Evolutionary conservation across 2,113 vertebrate species (phyloP), one percentile per base, ranked within the genome.

Genomic region (Scalopus aquaticus): DNA sequence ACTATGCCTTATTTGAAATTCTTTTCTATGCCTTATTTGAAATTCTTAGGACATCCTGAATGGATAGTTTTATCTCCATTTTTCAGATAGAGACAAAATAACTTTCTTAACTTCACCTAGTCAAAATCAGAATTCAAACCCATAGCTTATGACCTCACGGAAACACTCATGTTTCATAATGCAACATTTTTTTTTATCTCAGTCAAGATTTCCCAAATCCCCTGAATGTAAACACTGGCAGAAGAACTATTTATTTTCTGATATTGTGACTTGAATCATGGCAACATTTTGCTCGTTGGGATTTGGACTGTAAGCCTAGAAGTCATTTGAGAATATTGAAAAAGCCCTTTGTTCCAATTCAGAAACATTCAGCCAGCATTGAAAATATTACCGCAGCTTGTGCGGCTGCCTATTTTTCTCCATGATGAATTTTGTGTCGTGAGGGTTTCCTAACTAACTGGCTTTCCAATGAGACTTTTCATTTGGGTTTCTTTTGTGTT

Each of bases 271-370:
- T 92, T 65, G 77, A 69, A 65, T 89, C 69, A 46, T 1, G 24
- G 46, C 51, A 93, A 60, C n/a, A 32, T 95, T 94, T 86, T 81
- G 32, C 67, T 90, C 73, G 20, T 30, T 0, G 28, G 22, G 37
- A 95, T 94, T 93, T 93, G 64, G 60, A 44, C 58, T 35, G 6
- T 78, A 96, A 95, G 17, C 91, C 64, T 81, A 49, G 83, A 93
- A 90, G 51, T 92, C 82, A 92, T 90, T 46, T 91, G 79, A 96
- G 82, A 93, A 86, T 80, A 88, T 19, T 79, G 51, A 82, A 94
- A 94, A 95, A 79, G 54, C 81, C 73, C 83, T 95, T 93, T 94
- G 67, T 96, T 97, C 56, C 78, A 15, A 91, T 92, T 95, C 64
- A 83, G 74, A 94, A 95, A 22, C 4, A 0, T 49, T 80, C 56